Base-by-base conservation (phyloP, 2,113 vertebrate species). In the Dermatemys mawii region DNA sequence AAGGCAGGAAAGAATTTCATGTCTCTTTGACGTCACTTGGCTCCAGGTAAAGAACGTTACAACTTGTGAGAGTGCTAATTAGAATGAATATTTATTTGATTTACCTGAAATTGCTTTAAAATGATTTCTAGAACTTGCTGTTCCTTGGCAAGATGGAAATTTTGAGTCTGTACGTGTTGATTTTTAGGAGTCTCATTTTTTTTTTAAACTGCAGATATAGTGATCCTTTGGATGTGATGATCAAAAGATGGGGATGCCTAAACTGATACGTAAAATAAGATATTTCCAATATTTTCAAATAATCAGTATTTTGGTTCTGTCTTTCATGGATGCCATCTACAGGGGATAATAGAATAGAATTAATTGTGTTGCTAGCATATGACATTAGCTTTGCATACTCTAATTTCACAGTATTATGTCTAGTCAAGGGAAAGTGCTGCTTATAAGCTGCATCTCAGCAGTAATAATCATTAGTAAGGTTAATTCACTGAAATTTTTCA, bases 1-100 rank as follows among this genome's bases (percentile, higher is more conserved):
- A 95, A 94, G 84, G 38, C 41, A 84, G 70, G 88, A 92, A 93
- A 90, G 16, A 67, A 87, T 87, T 96, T 92, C 1, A 3, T 80
- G 12, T 60, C 22, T 85, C 79, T 96, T 94, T 90, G 91, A 94
- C 95, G 88, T 93, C 53, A 12, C 24, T 78, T 75, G 85, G 46
- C 73, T 94, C 83, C 90, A 94, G 82, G 55, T 93, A 91, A 38
- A 49, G 50, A 89, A 2, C 27, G 55, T 82, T 94, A 79, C 49
- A 87, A 41, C 73, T 91, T 95, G 48, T 51, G 90, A 82, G 35
- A 89, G 73, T 87, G 92, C 55, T 96, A 93, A 97, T 97, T 93
- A 94, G 95, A 94, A 91, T 24, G 11, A 35, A 48, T 80, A 67
- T 48, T 76, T 93, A 54, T 48, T 95, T 94, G 8, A 41, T 95